phyloP scores from a whole-genome alignment of 1,140 invertebrate genomes.

The Zaprionus lachaisei region DNA sequence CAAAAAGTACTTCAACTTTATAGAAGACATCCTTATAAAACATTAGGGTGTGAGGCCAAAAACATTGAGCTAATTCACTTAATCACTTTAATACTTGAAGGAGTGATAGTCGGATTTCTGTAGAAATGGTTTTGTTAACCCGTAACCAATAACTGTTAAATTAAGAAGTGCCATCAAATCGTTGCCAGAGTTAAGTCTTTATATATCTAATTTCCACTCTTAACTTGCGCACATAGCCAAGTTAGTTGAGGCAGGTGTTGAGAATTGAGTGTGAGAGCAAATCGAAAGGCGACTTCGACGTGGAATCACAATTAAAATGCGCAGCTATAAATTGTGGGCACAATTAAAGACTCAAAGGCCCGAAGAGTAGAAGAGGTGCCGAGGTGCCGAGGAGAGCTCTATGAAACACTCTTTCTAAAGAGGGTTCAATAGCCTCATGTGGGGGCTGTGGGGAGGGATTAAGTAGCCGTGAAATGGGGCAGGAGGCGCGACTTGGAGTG shows the following conservation, averaged over 20 bases:
- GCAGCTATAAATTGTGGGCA: not conserved
- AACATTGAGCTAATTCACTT: not conserved
- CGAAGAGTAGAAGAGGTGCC: not conserved
- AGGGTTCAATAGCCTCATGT: conserved; percentile 55
- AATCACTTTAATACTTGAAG: not conserved
- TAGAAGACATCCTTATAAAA: too few species aligned
- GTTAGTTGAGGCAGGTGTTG: not conserved
- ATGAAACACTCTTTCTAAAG: conserved; percentile 39
- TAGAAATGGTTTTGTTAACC: not conserved
- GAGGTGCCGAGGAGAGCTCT: not conserved
- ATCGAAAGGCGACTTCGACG: not conserved
- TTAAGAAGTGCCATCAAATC: too few species aligned
- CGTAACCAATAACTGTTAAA: not conserved
- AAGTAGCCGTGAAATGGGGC: conserved; percentile 14
- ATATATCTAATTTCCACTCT: not conserved
- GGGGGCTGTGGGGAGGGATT: conserved; percentile 28
- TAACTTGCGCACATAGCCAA: not conserved
- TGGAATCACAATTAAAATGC: conserved; percentile 3
- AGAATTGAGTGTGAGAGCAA: not conserved
- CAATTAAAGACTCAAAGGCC: not conserved
- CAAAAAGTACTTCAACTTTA: too few species aligned
- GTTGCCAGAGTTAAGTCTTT: too few species aligned
- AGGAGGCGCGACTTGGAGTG: too few species aligned
- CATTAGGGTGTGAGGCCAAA: too few species aligned
- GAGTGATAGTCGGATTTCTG: not conserved